Evolutionary conservation across 2,113 vertebrate species (phyloP), one percentile per base, ranked within the genome.

Genomic region (Tychaedon coryphoeus): DNA sequence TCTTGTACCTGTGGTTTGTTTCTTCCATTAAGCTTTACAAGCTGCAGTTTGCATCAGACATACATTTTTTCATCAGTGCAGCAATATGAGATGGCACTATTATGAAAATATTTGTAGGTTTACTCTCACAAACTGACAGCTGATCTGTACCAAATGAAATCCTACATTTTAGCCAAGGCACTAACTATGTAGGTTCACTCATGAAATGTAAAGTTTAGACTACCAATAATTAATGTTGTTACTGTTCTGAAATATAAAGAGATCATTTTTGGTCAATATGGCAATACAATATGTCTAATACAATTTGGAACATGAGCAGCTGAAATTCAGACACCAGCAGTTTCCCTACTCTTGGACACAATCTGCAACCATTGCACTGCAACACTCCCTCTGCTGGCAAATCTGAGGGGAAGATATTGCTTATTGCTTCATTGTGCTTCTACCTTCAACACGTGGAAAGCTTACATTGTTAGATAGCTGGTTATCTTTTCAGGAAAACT

Each of bases 361-460:
- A 13, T 45, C 43, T 31, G 36, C 2, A 2, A 34, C 54, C 20
- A n/a, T 7, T 19, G 53, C 61, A 43, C 13, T 33, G 66, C 54
- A 75, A 40, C 40, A 26, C 90, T 93, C 95, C 93, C 93, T 90
- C 92, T 97, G 69, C 89, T 85, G 96, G 90, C 65, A 82, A 36
- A 72, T 24, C 29, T 45, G 13, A 62, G 70, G 43, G 3, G 25
- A 71, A 22, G 16, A 20, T 5, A 34, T 5, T 34, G 7, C 31
- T 82, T 14, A 10, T 6, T 54, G 9, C 47, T 28, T 34, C 47
- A 8, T 4, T 14, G 6, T 10, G 56, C 29, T 67, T 47, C 60
- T 34, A 28, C 43, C 31, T 70, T 31, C 40, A 54, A 38, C n/a
- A 31, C 38, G 12, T 2, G 15, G 28, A 70, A 67, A 23, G 2